These are phyloP conservation scores for Liodrosophila aerea DNA, from an alignment of 2,888 invertebrate species.

Conservation along the genomic window DNA sequence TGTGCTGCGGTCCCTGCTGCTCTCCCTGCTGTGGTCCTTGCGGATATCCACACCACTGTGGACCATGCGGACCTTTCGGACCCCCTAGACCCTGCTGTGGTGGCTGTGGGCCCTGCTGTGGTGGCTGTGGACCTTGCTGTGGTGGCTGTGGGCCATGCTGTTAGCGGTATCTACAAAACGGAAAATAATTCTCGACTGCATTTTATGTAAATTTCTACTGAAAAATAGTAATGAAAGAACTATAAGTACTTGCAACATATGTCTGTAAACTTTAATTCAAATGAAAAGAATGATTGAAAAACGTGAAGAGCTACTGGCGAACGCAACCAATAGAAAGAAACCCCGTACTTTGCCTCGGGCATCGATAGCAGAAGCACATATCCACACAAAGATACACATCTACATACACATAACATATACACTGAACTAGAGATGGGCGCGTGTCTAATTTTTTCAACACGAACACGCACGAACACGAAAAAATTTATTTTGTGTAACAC, in stretches of 20 bases:
- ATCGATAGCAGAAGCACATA: too few species aligned
- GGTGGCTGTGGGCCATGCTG: slow-evolving; percentile 13
- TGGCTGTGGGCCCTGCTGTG: slow-evolving; percentile 9
- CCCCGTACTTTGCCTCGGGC: too few species aligned
- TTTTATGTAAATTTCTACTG: background rate
- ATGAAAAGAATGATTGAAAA: too few species aligned
- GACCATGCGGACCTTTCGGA: background rate
- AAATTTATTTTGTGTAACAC: too few species aligned
- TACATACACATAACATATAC: too few species aligned
- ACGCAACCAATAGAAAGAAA: too few species aligned
- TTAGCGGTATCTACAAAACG: slow-evolving; percentile 14
- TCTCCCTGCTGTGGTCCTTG: slow-evolving; percentile 3
- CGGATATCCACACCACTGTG: slow-evolving; percentile 1
- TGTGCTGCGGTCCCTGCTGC: slow-evolving; percentile 9
- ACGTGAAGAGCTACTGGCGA: too few species aligned
- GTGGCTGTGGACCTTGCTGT: slow-evolving; percentile 14
- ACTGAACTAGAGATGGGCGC: too few species aligned
- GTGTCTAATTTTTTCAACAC: too few species aligned
- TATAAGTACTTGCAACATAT: background rate
- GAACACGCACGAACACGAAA: too few species aligned
- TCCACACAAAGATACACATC: too few species aligned
- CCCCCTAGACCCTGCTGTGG: background rate
- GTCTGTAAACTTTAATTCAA: too few species aligned
- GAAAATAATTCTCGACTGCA: slow-evolving; percentile 7
- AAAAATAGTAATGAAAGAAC: background rate